Evolutionary conservation across 1,140 invertebrate species (phyloP), one percentile per base, ranked within the genome.

Genomic region (Polypedilum pembai): DNA sequence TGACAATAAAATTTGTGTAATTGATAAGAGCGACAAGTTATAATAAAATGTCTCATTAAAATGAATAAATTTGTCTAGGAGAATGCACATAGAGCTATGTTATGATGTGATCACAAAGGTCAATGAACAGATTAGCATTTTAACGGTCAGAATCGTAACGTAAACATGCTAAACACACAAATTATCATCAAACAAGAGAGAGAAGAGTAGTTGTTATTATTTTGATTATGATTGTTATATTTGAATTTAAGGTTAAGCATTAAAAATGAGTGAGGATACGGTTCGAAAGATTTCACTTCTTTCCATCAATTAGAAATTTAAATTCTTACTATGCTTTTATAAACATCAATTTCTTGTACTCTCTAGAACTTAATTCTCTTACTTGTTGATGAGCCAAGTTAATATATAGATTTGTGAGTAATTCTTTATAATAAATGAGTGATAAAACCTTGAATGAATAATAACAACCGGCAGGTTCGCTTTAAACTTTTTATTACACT

Each of bases 41-140:
- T 33, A 33, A 33, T 3, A 33, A 33, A 33, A 33, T 3, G 1
- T 33, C 24, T 33, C 24, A 33, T 33, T 33, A 33, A 33, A 33
- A 33, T 33, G 24, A 33, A 33, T 33, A 33, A 33, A 33, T 33
- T 33, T 33, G 24, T 45, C 1, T 56, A 56, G n/a, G 3, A n/a
- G 45, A 15, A 56, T 56, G 45, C 45, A 15, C 12, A 56, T 56
- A 56, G 12, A 56, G 12, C 24, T 33, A 33, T 33, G 24, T 3
- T 33, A 5, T 33, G 24, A 33, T 33, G 15, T 4, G n/a, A 56
- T 56, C 12, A 15, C 10, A 12, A 4, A 56, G 65, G 65, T 69
- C 65, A 69, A 21, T 69, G 65, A 18, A n/a, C 65, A 69, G 65
- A 69, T 69, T 20, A 69, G 65, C 65, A 69, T 69, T 69, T 69